phyloP scores from a whole-genome alignment of 2,797 vertebrate genomes.

The Trachops cirrhosus region DNA sequence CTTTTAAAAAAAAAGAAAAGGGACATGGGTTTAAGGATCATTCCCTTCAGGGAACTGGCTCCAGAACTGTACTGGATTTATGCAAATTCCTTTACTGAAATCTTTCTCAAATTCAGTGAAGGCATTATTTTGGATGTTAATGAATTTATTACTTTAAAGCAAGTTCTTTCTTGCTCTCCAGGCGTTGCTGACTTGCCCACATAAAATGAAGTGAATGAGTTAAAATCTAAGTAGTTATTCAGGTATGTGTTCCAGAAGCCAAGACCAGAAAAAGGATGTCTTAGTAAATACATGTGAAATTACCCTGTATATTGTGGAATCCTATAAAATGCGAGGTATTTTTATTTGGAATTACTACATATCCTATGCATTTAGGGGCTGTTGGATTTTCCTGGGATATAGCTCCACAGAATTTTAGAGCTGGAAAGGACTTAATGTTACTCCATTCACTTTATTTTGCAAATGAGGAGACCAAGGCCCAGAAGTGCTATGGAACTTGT shows the following conservation, averaged over 20 bases:
- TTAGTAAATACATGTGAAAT: conserved; percentile 11
- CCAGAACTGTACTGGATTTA: background rate
- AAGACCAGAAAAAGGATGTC: background rate
- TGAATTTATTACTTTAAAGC: background rate
- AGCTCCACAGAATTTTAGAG: background rate
- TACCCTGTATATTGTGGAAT: background rate
- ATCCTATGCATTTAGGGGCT: background rate
- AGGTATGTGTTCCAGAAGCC: conserved; percentile 10
- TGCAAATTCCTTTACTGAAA: background rate
- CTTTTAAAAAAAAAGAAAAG: too few species aligned
- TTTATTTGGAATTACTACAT: conserved; percentile 51
- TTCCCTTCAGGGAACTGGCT: background rate
- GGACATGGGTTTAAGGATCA: background rate
- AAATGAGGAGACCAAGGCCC: background rate
- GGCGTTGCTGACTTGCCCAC: background rate
- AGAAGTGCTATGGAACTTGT: background rate
- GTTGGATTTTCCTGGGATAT: background rate
- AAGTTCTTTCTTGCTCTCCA: conserved; percentile 8
- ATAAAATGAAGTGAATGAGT: conserved; percentile 5
- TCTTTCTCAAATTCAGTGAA: background rate
- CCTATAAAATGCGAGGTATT: conserved; percentile 46
- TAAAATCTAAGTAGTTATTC: conserved; percentile 2
- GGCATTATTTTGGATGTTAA: background rate
- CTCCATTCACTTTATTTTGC: background rate
- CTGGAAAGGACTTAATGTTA: background rate